Conservation (phyloP, 2,113 vertebrate genomes). For the Nansenia antarctica region DNA sequence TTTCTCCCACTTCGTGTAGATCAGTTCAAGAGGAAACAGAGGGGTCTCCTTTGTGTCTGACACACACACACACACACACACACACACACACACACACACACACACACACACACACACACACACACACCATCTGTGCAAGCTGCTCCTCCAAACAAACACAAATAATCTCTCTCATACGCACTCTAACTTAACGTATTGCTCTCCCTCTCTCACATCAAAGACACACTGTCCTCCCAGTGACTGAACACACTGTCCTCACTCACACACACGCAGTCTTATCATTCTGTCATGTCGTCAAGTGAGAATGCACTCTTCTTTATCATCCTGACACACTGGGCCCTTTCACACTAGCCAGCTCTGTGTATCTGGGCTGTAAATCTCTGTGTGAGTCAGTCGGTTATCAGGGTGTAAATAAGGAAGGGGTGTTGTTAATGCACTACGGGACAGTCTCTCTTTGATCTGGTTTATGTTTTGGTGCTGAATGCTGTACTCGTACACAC, state of each 20-base stretch:
- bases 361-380: slow-evolving; percentile 53
- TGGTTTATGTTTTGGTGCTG: slow-evolving; percentile 23
- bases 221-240: slow-evolving; percentile 42
- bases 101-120: slow-evolving; percentile 8
- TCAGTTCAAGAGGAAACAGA: neutral
- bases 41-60: slow-evolving; percentile 6
- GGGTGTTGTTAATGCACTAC: neutral
- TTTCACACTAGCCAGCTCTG: slow-evolving; percentile 58
- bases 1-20: neutral
- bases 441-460: slow-evolving; percentile 3
- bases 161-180: slow-evolving; percentile 47
- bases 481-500: neutral
- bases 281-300: slow-evolving; percentile 35
- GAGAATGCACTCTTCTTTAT: slow-evolving; percentile 40
- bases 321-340: slow-evolving; percentile 55
- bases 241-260: slow-evolving; percentile 42
- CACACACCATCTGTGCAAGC: slow-evolving; percentile 35
- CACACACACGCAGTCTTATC: slow-evolving; percentile 30
- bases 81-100: neutral
- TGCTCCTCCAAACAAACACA: slow-evolving; percentile 43
- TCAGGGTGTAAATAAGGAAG: slow-evolving; percentile 38
- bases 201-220: slow-evolving; percentile 46
- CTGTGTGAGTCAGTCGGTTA: slow-evolving; percentile 54
- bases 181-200: slow-evolving; percentile 60
- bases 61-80: slow-evolving; percentile 1